A percentile compares a stretch with the other conserved stretches of the same genome.
Evolutionary conservation across 1,140 invertebrate species (phyloP).

Genomic region (Sinella curviseta): DNA sequence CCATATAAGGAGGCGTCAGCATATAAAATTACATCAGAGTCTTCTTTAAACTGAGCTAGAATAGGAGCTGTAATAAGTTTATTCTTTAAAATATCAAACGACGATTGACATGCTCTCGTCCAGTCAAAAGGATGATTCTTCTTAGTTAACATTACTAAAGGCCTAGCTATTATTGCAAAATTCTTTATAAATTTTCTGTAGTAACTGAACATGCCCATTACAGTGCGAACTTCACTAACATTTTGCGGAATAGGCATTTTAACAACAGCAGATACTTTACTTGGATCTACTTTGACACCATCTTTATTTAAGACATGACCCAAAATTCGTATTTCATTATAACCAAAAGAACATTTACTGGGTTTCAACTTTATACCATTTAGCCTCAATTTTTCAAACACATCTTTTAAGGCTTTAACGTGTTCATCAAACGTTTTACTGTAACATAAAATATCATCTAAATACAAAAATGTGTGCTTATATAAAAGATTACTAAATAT

Average conservation of each 20-base stretch:
- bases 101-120: no score
- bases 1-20: no score
- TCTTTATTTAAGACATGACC: conserved; percentile 52
- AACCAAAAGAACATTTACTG: conserved; percentile 57
- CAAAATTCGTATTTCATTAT: conserved; percentile 55
- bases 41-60: no score
- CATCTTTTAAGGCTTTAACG: neutral
- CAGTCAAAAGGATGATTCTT: no score
- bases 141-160: no score
- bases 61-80: no score
- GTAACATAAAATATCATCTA: conserved; percentile 18
- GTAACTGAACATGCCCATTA: conserved; percentile 53
- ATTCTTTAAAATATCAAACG: no score
- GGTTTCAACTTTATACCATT: conserved; percentile 55
- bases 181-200: conserved; percentile 52
- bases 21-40: no score
- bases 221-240: conserved; percentile 48
- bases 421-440: neutral
- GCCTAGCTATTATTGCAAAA: no score
- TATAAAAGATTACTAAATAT: neutral
- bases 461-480: neutral
- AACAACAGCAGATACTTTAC: conserved; percentile 53
- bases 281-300: conserved; percentile 55
- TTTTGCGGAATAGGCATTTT: conserved; percentile 49
- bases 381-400: neutral